Percentiles rank a stretch among this genome's conserved stretches.
Evolutionary conservation across 2,113 vertebrate species (phyloP).

Genomic region (Rattus rattus): DNA sequence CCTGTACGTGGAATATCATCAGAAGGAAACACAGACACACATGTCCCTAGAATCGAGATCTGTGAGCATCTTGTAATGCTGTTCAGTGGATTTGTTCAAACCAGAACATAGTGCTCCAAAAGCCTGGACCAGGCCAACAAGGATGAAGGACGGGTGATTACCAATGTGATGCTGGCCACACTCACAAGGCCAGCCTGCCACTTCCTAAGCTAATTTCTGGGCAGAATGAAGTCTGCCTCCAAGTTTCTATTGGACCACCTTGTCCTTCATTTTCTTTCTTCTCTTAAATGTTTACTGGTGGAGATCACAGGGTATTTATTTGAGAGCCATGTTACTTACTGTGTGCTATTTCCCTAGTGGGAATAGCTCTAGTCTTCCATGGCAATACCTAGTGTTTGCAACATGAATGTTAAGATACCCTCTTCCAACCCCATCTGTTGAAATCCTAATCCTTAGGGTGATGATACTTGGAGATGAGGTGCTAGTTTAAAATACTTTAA

Average conservation of each 20-base stretch:
- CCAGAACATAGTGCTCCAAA: background rate
- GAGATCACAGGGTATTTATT: background rate
- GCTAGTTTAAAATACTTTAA: background rate
- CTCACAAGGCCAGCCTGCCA: background rate
- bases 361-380: background rate
- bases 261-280: background rate
- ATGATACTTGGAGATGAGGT: background rate
- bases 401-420: background rate
- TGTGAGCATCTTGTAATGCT: background rate
- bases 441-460: background rate
- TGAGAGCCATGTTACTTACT: no score
- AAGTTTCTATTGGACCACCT: background rate
- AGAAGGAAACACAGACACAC: background rate
- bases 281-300: background rate
- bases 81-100: background rate
- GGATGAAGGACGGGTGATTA: background rate
- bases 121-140: no score
- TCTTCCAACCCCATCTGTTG: background rate
- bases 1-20: accelerated
- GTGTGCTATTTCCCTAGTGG: background rate
- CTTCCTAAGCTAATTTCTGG: no score
- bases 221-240: background rate
- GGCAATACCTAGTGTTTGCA: background rate
- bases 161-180: background rate
- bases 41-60: background rate